Evolutionary conservation across 2,888 invertebrate genomes (phyloP), one percentile per base, ranked within the genome.

Genomic region (Cryptophagus acutangulus): DNA sequence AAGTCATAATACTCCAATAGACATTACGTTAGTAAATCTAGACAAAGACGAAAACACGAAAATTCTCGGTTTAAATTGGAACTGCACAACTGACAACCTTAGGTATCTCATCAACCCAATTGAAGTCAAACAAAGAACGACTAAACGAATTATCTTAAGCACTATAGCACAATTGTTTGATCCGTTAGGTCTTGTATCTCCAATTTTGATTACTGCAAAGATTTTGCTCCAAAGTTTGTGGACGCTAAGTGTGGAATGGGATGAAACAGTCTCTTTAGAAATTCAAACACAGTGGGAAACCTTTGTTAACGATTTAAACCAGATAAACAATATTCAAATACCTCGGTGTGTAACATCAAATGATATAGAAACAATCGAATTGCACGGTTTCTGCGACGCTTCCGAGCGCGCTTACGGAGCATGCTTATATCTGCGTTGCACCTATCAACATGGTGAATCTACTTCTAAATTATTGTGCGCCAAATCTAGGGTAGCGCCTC

Each of bases 401-500:
- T 47, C 48, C 3, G 10, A 39, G 6, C 35, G 29, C 16, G 49
- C 46, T 3, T 53, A 48, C 16, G 52, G 47, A 1, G 44, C 44
- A 5, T 45, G 43, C 26, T 17, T 51, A 2, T 55, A 46, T 33
- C 12, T 47, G 2, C 12, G 42, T 10, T 28, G 29, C 8, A 9
- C 40, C 8, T 40, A 46, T 33, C 3, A 10, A 3, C 18, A 45
- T 12, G 18, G 15, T 2, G 33, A 28, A 2, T 26, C 40, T 10
- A 17, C 33, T 13, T 18, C 17, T 34, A 24, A 33, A 20, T 14
- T 62, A 20, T 17, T 61, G 5, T 51, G 49, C 20, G 40, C 62
- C 2, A 60, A 62, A 43, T 51, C 54, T 2, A 40, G 54, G 6
- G 55, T 62, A 8, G 55, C 61, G 4, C 55, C 58, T 8, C 10